Evolutionary conservation across 2,113 vertebrate genomes (phyloP).

Genomic region (Antechinus stuartii): DNA sequence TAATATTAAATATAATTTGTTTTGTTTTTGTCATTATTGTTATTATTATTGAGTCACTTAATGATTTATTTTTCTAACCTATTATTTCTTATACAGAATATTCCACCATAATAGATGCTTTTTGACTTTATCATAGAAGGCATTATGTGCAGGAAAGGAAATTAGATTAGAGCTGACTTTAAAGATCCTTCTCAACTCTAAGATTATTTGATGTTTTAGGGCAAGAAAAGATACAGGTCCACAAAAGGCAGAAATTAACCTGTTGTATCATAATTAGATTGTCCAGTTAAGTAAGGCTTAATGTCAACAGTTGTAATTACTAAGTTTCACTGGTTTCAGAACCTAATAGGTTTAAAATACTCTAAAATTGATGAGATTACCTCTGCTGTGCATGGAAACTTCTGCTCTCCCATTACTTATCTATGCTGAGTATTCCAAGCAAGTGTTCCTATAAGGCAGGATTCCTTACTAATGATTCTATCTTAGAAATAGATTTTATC

Average conservation of each 20-base stretch:
- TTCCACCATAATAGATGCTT: neutral
- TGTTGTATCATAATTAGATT: neutral
- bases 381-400: neutral
- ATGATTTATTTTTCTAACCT: neutral
- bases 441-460: neutral
- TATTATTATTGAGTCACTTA: neutral
- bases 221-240: neutral
- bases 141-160: neutral
- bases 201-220: neutral
- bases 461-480: constrained; percentile 30
- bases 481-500: constrained; percentile 33
- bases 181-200: neutral
- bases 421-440: neutral
- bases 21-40: neutral
- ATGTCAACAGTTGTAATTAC: neutral
- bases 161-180: neutral
- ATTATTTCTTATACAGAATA: neutral
- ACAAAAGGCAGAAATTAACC: constrained; percentile 1
- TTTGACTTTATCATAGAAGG: neutral
- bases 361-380: neutral
- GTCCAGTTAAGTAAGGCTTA: constrained; percentile 28
- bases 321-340: neutral
- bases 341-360: neutral
- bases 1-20: neutral
- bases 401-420: neutral